phyloP scores from a whole-genome alignment of 2,888 invertebrate species.

The Petrolisthes manimaculis region DNA sequence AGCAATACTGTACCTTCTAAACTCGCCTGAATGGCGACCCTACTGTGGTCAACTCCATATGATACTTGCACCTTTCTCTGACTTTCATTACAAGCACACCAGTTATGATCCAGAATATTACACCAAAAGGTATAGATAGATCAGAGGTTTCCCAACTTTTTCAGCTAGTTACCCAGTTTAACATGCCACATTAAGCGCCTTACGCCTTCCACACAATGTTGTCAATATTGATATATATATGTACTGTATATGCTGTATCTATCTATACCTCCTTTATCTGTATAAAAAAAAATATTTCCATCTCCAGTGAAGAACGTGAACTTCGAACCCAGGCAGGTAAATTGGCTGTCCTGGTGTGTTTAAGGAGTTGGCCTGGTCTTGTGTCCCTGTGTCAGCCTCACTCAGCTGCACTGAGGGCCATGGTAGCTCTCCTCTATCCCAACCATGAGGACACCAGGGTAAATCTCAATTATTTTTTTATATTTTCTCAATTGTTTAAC shows the following conservation, averaged over 20 bases:
- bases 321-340: slow-evolving; percentile 87
- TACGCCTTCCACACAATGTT: background rate
- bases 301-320: slow-evolving; percentile 76
- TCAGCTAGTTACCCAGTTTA: too few species aligned
- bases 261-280: too few species aligned
- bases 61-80: slow-evolving; percentile 93
- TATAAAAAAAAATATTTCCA: too few species aligned
- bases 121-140: slow-evolving; percentile 74
- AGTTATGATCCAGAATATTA: slow-evolving; percentile 69
- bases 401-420: slow-evolving; percentile 41
- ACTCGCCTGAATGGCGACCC: slow-evolving; percentile 84
- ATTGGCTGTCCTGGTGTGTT: slow-evolving; percentile 82
- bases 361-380: slow-evolving; percentile 93
- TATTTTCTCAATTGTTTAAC: background rate
- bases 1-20: slow-evolving; percentile 85
- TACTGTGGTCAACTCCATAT: slow-evolving; percentile 86
- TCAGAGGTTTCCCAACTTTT: background rate
- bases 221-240: too few species aligned
- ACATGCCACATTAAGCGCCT: background rate
- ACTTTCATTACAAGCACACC: slow-evolving; percentile 79
- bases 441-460: slow-evolving; percentile 91
- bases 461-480: slow-evolving; percentile 69
- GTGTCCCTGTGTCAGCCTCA: slow-evolving; percentile 70
- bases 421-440: slow-evolving; percentile 76
- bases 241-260: too few species aligned